phyloP scores from a whole-genome alignment of 2,888 invertebrate genomes.

The Pterostichus niger region DNA sequence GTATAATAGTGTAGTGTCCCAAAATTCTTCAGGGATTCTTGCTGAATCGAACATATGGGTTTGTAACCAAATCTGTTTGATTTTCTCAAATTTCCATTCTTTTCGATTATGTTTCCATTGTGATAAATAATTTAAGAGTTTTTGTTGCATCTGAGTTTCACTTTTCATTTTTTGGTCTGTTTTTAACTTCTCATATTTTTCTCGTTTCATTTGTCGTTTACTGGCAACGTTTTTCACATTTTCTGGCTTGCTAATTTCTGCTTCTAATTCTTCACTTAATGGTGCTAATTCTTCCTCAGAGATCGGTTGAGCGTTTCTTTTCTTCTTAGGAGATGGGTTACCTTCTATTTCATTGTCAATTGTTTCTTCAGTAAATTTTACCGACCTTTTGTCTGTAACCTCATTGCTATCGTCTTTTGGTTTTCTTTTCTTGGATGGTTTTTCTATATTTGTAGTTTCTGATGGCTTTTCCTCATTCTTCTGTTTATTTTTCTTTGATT shows the following conservation, averaged over 20 bases:
- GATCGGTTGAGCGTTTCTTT: slow-evolving; percentile 21
- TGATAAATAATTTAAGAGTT: slow-evolving; percentile 84
- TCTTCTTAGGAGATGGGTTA: slow-evolving; percentile 34
- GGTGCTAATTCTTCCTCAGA: not conserved
- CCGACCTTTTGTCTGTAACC: slow-evolving; percentile 25
- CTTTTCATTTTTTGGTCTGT: slow-evolving; percentile 79
- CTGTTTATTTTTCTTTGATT: slow-evolving; percentile 12
- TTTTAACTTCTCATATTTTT: slow-evolving; percentile 81
- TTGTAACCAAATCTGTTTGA: slow-evolving; percentile 87
- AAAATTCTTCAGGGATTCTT: slow-evolving; percentile 82
- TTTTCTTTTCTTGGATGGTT: slow-evolving; percentile 37
- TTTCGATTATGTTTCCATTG: slow-evolving; percentile 85
- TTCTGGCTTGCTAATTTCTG: slow-evolving; percentile 73
- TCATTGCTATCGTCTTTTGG: slow-evolving; percentile 1
- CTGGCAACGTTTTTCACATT: slow-evolving; percentile 77
- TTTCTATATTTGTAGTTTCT: slow-evolving; percentile 2
- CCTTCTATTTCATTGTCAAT: slow-evolving; percentile 57
- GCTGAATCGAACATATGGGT: slow-evolving; percentile 83
- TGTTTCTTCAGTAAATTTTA: slow-evolving; percentile 51
- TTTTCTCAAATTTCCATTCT: slow-evolving; percentile 91
- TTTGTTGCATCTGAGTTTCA: slow-evolving; percentile 80
- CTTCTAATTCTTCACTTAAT: slow-evolving; percentile 41
- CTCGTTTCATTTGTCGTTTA: slow-evolving; percentile 83
- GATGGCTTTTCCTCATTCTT: not conserved
- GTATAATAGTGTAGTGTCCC: slow-evolving; percentile 85